A percentile compares a stretch with the other conserved stretches of the same genome.
Evolutionary conservation across 1,140 invertebrate species (phyloP).

Genomic region (Pectinophora gossypiella): DNA sequence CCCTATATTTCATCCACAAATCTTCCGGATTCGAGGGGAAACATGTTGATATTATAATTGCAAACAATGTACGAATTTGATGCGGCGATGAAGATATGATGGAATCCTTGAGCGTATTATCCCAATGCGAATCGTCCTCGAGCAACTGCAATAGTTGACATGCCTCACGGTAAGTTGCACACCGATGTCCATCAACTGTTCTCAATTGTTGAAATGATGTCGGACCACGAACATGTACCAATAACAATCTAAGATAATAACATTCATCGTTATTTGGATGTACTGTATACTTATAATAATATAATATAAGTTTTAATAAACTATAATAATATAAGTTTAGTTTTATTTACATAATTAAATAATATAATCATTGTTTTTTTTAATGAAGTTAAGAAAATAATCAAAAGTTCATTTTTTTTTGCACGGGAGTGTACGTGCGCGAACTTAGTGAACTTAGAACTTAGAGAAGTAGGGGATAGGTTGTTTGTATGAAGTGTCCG

Average conservation of each 20-base stretch:
- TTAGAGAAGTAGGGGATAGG: too few species aligned
- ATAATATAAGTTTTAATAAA: too few species aligned
- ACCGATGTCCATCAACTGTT: conserved; percentile 16
- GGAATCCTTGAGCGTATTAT: conserved; percentile 31
- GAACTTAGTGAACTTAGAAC: too few species aligned
- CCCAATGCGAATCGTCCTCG: conserved; percentile 36
- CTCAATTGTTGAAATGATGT: conserved; percentile 26
- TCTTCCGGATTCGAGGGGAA: conserved; percentile 31
- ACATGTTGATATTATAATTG: conserved; percentile 31
- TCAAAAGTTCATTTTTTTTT: too few species aligned
- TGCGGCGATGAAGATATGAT: conserved; percentile 23
- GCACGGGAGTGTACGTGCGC: too few species aligned
- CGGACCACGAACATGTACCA: conserved; percentile 26
- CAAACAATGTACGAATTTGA: conserved; percentile 31
- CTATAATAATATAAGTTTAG: too few species aligned
- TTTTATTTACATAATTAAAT: too few species aligned
- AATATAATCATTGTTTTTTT: too few species aligned
- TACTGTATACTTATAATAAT: too few species aligned
- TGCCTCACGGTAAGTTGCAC: conserved; percentile 25
- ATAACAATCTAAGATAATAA: conserved; percentile 31
- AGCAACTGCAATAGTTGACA: conserved; percentile 27
- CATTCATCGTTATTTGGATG: conserved; percentile 33
- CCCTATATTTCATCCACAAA: conserved; percentile 33
- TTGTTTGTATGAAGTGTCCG: too few species aligned
- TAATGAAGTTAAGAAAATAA: too few species aligned